These are phyloP conservation scores for Drosophila truncata DNA, from an alignment of 1,140 invertebrate species.

Conservation along the genomic window DNA sequence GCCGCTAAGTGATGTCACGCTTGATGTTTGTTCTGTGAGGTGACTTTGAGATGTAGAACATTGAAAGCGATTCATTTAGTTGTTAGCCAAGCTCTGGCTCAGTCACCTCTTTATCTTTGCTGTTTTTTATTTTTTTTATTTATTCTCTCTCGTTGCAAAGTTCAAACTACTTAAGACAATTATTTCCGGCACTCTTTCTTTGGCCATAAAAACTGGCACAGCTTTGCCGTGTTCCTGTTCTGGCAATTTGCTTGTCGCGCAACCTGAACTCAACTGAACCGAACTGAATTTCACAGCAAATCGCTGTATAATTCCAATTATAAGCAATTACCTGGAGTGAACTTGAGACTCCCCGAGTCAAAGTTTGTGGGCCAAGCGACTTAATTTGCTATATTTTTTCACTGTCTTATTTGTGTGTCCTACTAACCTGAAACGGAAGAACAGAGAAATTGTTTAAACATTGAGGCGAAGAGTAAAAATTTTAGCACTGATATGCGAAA, in stretches of 20 bases:
- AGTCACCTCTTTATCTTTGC: constrained; percentile 7
- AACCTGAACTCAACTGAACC: constrained; percentile 44
- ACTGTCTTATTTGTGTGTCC: constrained; percentile 40
- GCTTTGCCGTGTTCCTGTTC: constrained; percentile 43
- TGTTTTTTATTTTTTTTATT: constrained; percentile 21
- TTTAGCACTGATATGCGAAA: constrained; percentile 76
- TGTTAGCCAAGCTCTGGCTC: constrained; percentile 21
- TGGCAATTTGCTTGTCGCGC: constrained; percentile 55
- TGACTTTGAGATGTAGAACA: constrained; percentile 22
- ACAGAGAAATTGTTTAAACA: constrained; percentile 66
- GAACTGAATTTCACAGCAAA: constrained; percentile 74
- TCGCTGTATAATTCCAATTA: constrained; percentile 75
- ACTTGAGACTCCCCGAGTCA: constrained; percentile 57
- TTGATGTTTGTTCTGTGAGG: constrained; percentile 14
- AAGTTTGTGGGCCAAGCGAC: constrained; percentile 46
- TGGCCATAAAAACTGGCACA: constrained; percentile 62
- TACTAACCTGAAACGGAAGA: constrained; percentile 67
- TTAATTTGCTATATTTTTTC: constrained; percentile 4
- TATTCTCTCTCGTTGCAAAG: constrained; percentile 47
- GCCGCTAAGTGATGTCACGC: constrained; percentile 29
- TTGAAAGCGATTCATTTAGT: constrained; percentile 44
- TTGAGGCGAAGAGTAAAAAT: constrained; percentile 23
- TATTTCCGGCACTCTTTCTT: constrained; percentile 80
- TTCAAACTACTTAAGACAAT: constrained; percentile 81
- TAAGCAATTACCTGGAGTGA: constrained; percentile 68